Base-by-base conservation (phyloP, 2,113 vertebrate genomes). In the Otus sunia region DNA sequence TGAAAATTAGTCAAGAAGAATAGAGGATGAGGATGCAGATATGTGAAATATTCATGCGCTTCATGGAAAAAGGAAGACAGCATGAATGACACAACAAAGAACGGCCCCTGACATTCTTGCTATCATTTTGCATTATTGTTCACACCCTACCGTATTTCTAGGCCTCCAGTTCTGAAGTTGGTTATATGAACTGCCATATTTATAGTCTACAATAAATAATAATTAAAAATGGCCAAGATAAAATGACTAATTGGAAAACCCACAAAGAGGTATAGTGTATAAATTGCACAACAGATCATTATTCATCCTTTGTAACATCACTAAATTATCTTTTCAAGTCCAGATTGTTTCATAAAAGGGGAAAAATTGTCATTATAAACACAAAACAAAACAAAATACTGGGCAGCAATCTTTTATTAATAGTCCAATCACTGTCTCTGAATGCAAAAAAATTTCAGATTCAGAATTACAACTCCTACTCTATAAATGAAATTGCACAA, bases 81-180 rank as follows among this genome's bases (percentile, higher is more conserved):
- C 98, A 98, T 99, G 99, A 99, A 98, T 99, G 99, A 99, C 99
- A 99, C 99, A 99, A 99, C 99, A 99, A 99, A 99, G 99, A 98
- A 97, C 98, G 98, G 98, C 98, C 98, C 98, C 99, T 99, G 99
- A 99, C 99, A 99, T 98, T 94, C 96, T 82, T 88, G 96, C 97
- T 95, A 97, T 97, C 97, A 92, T 98, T 99, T 96, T 98, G 99
- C 99, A 99, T 98, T 98, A 98, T 98, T 99, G 99, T 99, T 99
- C 99, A 98, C 99, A 99, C 99, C 98, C 99, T 97, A 98, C 98
- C 98, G 97, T 98, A 98, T 98, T 98, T 99, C 98, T 95, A 98
- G 98, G 98, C 98, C 97, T 93, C 73, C 56, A 30, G 96, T 97
- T 97, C 97, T 97, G 90, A 97, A 97, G 96, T 80, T 97, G 95